Evolutionary conservation across 2,113 vertebrate species (phyloP).

Genomic region (Danio rerio): DNA sequence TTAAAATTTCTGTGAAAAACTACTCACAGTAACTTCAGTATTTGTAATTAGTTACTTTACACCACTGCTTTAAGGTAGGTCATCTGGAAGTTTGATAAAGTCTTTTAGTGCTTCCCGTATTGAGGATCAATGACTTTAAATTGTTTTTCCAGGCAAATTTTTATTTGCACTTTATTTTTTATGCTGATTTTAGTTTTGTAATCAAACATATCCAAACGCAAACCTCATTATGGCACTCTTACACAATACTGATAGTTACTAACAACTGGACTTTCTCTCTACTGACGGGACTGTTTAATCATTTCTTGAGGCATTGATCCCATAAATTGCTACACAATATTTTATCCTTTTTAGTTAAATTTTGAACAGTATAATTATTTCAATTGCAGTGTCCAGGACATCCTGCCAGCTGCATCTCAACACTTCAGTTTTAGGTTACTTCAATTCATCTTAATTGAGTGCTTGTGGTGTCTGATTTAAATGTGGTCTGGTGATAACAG

Average conservation of each 20-base stretch:
- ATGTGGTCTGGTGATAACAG: not conserved
- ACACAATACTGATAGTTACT: not conserved
- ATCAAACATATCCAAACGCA: not conserved
- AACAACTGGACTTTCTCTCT: not conserved
- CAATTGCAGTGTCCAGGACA: not conserved
- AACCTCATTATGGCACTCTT: not conserved
- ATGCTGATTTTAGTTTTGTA: not conserved
- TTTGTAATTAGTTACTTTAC: too few relatives aligned
- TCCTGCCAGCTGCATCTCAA: not conserved
- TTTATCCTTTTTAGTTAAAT: not conserved
- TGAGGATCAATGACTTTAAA: not conserved
- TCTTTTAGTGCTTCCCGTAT: not conserved
- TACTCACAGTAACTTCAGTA: too few relatives aligned
- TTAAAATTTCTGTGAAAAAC: too few relatives aligned
- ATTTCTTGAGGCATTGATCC: not conserved
- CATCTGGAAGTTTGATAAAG: not conserved
- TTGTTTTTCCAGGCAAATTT: not conserved
- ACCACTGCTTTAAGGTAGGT: too few relatives aligned
- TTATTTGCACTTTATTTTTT: too few relatives aligned
- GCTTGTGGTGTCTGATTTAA: not conserved
- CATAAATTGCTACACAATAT: not conserved
- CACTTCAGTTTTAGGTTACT: not conserved
- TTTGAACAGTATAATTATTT: not conserved
- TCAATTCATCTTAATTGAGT: not conserved
- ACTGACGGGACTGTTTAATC: not conserved